These are phyloP conservation scores for Melanargia galathea DNA, from an alignment of 2,888 invertebrate genomes.

Conservation along the genomic window DNA sequence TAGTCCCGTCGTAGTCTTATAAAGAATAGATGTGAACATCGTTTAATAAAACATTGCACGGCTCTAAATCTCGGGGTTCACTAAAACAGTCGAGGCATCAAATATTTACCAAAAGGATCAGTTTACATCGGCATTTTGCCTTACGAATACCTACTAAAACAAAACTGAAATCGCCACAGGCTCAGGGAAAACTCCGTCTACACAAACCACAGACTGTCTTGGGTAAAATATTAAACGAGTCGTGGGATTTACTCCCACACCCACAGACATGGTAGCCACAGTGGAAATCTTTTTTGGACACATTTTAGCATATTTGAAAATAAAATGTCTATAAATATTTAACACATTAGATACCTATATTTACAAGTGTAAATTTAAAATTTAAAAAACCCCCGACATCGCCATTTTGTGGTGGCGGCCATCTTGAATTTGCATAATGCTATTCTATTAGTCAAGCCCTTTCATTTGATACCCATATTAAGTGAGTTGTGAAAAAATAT, in stretches of 20 bases:
- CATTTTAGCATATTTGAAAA: no score
- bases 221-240: slow-evolving; percentile 77
- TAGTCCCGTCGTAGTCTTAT: background rate
- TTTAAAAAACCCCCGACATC: no score
- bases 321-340: no score
- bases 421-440: no score
- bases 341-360: no score
- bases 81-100: slow-evolving; percentile 57
- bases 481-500: no score
- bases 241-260: slow-evolving; percentile 60
- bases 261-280: slow-evolving; percentile 8
- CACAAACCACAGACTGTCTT: slow-evolving; percentile 73
- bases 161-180: slow-evolving; percentile 65
- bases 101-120: slow-evolving; percentile 58
- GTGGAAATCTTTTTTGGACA: background rate
- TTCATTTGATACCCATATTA: no score
- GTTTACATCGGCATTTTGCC: slow-evolving; percentile 50
- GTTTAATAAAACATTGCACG: slow-evolving; percentile 16
- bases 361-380: no score
- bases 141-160: slow-evolving; percentile 57
- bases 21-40: background rate
- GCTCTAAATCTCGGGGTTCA: slow-evolving; percentile 31
- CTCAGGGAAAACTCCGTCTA: slow-evolving; percentile 64
- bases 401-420: no score
- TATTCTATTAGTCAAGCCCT: no score